A percentile compares a stretch with the other conserved stretches of the same genome.
Conservation (phyloP, 1,140 invertebrate species). For the Uloborus diversus region DNA sequence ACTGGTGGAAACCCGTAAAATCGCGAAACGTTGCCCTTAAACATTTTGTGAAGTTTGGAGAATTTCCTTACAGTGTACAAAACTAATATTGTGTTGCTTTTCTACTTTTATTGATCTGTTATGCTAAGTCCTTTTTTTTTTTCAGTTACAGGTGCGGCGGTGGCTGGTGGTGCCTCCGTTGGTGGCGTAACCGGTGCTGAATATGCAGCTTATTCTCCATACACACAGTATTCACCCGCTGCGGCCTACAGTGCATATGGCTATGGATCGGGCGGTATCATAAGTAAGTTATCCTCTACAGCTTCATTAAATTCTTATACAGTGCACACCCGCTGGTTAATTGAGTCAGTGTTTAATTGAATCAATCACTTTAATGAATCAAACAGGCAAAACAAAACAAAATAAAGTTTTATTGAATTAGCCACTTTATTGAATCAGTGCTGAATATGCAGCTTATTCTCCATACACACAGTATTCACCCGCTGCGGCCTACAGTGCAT, state of each 20-base stretch:
- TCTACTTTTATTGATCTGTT: too few relatives aligned
- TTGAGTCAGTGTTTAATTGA: too few relatives aligned
- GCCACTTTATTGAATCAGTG: too few relatives aligned
- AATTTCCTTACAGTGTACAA: too few relatives aligned
- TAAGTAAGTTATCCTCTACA: too few relatives aligned
- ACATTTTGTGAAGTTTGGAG: too few relatives aligned
- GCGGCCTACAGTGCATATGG: slow-evolving; percentile 75
- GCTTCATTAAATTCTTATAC: slow-evolving; percentile 72
- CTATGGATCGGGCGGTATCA: slow-evolving; percentile 76
- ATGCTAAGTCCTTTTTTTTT: slow-evolving; percentile 55
- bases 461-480: slow-evolving; percentile 77
- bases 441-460: slow-evolving; percentile 76
- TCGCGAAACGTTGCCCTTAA: too few relatives aligned
- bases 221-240: slow-evolving; percentile 75
- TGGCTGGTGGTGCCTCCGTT: slow-evolving; percentile 65
- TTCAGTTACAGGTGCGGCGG: slow-evolving; percentile 69
- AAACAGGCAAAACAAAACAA: too few relatives aligned
- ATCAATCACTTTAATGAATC: too few relatives aligned
- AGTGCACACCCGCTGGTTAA: neutral
- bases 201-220: slow-evolving; percentile 76
- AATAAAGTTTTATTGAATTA: too few relatives aligned
- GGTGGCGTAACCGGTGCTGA: slow-evolving; percentile 69
- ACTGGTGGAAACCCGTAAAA: too few relatives aligned
- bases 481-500: slow-evolving; percentile 73
- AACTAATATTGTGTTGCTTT: too few relatives aligned